Conservation (phyloP, 1,140 invertebrate genomes). For the Atopsyche davidsoni region DNA sequence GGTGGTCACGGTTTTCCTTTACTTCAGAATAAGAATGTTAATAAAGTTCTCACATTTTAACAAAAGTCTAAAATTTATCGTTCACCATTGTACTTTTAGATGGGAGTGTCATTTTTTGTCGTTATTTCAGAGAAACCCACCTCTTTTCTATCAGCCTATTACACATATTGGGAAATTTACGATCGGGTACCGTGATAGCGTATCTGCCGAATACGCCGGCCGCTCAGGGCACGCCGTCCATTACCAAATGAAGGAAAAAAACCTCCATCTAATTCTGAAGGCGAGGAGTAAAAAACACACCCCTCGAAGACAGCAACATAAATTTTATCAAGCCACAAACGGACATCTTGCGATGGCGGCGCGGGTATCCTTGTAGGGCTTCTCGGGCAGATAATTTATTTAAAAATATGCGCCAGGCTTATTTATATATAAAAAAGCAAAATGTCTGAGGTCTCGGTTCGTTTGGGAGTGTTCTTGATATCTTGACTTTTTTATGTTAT, state of each 20-base stretch:
- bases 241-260: constrained; percentile 26
- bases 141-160: constrained; percentile 24
- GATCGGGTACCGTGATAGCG: constrained; percentile 14
- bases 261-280: too few species aligned
- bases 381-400: constrained; percentile 27
- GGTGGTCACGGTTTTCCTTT: too few species aligned
- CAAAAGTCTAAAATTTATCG: constrained; percentile 4
- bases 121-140: constrained; percentile 1
- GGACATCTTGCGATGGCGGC: too few species aligned
- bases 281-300: too few species aligned
- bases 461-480: constrained; percentile 1
- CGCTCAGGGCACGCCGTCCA: constrained; percentile 11
- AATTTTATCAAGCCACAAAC: too few species aligned
- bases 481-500: too few species aligned
- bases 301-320: too few species aligned
- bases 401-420: constrained; percentile 23
- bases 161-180: constrained; percentile 29
- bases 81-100: too few species aligned
- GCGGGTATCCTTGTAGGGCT: too few species aligned
- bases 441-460: constrained; percentile 1
- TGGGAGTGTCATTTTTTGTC: constrained; percentile 14
- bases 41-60: constrained; percentile 14
- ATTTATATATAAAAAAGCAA: constrained; percentile 17
- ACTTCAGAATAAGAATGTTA: too few species aligned
- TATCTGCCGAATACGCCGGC: constrained; percentile 24